These are phyloP conservation scores for Dasyurus viverrinus DNA, from an alignment of 2,113 vertebrate species.

Conservation along the genomic window DNA sequence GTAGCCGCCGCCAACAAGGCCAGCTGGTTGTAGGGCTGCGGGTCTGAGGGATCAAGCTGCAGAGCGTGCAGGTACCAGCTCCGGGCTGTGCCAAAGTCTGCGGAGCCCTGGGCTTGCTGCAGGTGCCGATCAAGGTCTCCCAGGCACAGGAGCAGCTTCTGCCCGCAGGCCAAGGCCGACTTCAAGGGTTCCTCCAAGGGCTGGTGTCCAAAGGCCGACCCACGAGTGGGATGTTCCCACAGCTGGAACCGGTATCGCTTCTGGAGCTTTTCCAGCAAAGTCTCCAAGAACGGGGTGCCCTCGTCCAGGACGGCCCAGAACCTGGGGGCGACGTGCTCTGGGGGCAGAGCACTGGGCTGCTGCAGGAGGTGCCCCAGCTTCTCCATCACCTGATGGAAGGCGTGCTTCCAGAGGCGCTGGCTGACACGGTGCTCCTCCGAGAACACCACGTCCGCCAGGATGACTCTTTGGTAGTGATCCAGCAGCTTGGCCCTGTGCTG, in stretches of 20 bases:
- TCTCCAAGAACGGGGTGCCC: not conserved
- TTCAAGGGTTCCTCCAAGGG: not conserved
- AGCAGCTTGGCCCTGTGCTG: not conserved
- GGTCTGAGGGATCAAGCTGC: not conserved
- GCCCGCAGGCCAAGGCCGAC: not conserved
- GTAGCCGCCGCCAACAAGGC: not conserved
- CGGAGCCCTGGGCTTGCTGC: not conserved
- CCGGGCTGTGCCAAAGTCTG: not conserved
- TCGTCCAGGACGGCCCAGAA: not conserved
- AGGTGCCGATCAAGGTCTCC: not conserved
- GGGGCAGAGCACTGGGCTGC: not conserved
- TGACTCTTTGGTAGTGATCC: not conserved
- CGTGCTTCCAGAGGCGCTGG: not conserved
- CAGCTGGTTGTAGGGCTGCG: not conserved
- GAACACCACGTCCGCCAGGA: not conserved
- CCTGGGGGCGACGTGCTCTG: not conserved
- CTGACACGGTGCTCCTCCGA: not conserved
- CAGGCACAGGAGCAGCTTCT: not conserved
- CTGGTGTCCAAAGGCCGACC: too few species aligned
- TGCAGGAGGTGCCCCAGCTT: not conserved
- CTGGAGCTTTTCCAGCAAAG: not conserved
- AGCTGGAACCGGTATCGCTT: not conserved
- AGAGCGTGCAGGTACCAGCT: not conserved
- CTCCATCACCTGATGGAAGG: not conserved
- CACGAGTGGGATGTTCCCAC: accelerated